Conservation (phyloP, 2,797 vertebrate genomes). For the Platalea minor region DNA sequence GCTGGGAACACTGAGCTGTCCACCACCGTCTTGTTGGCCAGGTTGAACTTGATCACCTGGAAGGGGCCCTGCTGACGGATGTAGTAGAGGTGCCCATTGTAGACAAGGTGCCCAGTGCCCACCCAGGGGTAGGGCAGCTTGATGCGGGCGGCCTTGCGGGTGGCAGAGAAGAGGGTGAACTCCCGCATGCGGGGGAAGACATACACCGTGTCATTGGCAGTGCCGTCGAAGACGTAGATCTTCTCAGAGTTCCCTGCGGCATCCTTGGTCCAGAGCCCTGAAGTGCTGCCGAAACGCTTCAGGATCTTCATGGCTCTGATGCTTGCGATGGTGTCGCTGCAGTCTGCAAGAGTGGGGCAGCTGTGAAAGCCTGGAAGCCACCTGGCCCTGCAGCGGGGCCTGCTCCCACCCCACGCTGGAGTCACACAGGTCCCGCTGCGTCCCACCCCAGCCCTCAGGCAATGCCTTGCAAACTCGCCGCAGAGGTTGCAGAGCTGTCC, state of each 20-base stretch:
- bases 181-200: conserved; percentile 86
- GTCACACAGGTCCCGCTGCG: accelerated
- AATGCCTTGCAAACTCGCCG: accelerated
- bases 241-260: conserved; percentile 80
- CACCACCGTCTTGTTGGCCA: conserved; percentile 80
- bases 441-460: background rate
- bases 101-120: conserved; percentile 86
- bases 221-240: conserved; percentile 90
- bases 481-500: background rate
- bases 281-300: conserved; percentile 84
- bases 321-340: conserved; percentile 87
- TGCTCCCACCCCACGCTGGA: accelerated
- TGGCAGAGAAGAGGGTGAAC: conserved; percentile 81
- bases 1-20: conserved; percentile 89
- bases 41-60: conserved; percentile 90
- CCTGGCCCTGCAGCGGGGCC: accelerated
- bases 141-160: conserved; percentile 78
- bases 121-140: conserved; percentile 86
- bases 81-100: conserved; percentile 87
- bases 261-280: conserved; percentile 92
- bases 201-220: conserved; percentile 82
- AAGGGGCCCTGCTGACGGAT: conserved; percentile 81
- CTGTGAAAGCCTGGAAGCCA: background rate
- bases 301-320: conserved; percentile 95
- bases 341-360: conserved; percentile 76